A percentile compares a stretch with the other conserved stretches of the same genome.
phyloP scores from a whole-genome alignment of 2,888 invertebrate genomes.

The Yponomeuta malinellus region DNA sequence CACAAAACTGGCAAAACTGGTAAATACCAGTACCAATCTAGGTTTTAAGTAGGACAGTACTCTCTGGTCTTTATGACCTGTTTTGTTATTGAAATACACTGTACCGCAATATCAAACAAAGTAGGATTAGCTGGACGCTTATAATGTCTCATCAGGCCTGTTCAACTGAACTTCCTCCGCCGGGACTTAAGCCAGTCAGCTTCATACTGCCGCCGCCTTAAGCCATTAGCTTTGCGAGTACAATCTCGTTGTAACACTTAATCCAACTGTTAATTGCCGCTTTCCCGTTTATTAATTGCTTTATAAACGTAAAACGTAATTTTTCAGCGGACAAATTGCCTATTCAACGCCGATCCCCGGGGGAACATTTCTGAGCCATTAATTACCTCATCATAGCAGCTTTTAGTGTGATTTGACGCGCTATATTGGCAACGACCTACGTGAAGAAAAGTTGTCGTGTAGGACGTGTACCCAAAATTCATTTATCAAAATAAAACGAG shows the following conservation, averaged over 20 bases:
- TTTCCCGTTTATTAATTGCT: conserved; percentile 20
- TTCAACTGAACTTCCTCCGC: background rate
- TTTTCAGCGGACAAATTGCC: conserved; percentile 8
- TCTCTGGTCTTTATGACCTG: background rate
- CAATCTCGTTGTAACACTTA: conserved; percentile 33
- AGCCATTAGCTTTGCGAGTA: conserved; percentile 32
- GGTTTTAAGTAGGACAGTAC: too few relatives aligned
- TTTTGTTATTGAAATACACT: background rate
- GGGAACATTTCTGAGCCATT: background rate
- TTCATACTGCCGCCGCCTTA: conserved; percentile 27
- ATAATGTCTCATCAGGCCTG: background rate
- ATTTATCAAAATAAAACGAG: too few relatives aligned
- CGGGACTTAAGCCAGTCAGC: conserved; percentile 1
- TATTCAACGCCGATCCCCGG: background rate
- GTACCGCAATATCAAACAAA: background rate
- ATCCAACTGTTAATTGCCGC: conserved; percentile 32
- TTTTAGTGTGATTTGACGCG: background rate
- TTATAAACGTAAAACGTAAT: conserved; percentile 15
- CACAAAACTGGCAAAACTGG: too few relatives aligned
- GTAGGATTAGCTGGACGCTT: background rate
- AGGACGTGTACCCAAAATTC: background rate
- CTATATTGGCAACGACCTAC: background rate
- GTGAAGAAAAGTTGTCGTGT: background rate
- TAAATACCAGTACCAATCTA: too few relatives aligned
- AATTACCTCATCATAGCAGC: background rate